Evolutionary conservation across 2,113 vertebrate genomes (phyloP), one percentile per base, ranked within the genome.

Genomic region (Psilopsiagon aurifrons): DNA sequence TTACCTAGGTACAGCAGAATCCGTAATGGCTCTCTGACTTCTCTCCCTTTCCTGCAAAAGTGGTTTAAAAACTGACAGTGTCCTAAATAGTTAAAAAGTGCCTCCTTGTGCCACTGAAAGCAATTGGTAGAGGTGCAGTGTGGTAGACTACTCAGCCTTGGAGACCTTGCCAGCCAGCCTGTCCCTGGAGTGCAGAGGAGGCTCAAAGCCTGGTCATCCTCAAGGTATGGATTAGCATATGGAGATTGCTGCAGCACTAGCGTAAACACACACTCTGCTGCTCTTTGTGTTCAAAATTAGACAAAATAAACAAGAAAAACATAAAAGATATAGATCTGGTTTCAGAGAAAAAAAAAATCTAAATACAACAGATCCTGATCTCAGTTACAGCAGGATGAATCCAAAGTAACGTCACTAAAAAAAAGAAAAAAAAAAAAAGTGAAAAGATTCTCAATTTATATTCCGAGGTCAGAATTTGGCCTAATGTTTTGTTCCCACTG

Each of bases 401-500:
- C 11, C 25, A 47, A 83, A 73, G 60, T 47, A 54, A 78, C 39
- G 62, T 4, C 16, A 76, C 27, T 5, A 68, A 90, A 94, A 91
- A 67, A 54, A 41, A 49, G 17, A 37, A 37, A 5, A 62, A 92
- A 90, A 63, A 52, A 55, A 22, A 62, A 20, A 77, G 20, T 35
- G 18, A 85, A 88, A 51, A 63, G 0, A 84, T 39, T 84, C 37
- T 74, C 77, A 43, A 79, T 74, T 85, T 86, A 86, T 44, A 83
- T 39, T 63, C 59, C 63, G n/a, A 94, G 59, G 82, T 71, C 82
- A 90, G 39, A 84, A 79, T 88, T 73, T 63, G 35, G 22, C 66
- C 68, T 78, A 91, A 54, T 74, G 79, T 88, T 97, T 94, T 95
- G 71, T 90, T 95, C 91, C 73, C 62, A 64, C 44, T 92, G 74